Evolutionary conservation across 23 tunicate species (phyloP).

Genomic region (Phallusia fumigata): DNA sequence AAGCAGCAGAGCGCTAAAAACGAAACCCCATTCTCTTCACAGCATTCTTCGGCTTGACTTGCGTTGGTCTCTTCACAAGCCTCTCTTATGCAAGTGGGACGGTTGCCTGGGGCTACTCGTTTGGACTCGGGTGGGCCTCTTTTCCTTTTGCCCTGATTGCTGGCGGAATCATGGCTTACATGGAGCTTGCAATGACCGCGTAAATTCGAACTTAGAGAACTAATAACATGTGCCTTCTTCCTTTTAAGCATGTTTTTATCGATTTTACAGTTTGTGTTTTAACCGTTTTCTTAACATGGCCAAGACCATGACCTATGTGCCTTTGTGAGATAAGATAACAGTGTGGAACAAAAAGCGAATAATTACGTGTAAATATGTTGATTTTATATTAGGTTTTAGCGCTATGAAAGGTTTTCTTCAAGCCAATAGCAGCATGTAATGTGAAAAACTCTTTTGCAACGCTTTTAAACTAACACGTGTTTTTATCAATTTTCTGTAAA

Average conservation of each 20-base stretch:
- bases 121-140: constrained; percentile 59
- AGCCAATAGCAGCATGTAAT: too few relatives aligned
- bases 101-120: constrained; percentile 55
- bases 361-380: too few relatives aligned
- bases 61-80: constrained; percentile 51
- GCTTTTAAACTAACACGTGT: too few relatives aligned
- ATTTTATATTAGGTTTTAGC: too few relatives aligned
- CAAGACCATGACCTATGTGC: background rate
- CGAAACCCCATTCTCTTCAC: background rate
- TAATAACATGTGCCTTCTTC: background rate
- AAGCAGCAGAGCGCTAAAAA: background rate
- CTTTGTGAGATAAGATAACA: too few relatives aligned
- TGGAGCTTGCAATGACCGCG: constrained; percentile 7
- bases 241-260: background rate
- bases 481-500: too few relatives aligned
- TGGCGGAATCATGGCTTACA: constrained; percentile 43
- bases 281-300: background rate
- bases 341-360: too few relatives aligned
- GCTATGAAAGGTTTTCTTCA: too few relatives aligned
- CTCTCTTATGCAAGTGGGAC: constrained; percentile 13
- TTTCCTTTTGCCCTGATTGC: constrained; percentile 60
- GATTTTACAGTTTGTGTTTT: background rate
- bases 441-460: too few relatives aligned
- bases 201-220: background rate
- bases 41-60: constrained; percentile 65